Evolutionary conservation across 2,113 vertebrate species (phyloP).

Genomic region (Fulmarus glacialis): DNA sequence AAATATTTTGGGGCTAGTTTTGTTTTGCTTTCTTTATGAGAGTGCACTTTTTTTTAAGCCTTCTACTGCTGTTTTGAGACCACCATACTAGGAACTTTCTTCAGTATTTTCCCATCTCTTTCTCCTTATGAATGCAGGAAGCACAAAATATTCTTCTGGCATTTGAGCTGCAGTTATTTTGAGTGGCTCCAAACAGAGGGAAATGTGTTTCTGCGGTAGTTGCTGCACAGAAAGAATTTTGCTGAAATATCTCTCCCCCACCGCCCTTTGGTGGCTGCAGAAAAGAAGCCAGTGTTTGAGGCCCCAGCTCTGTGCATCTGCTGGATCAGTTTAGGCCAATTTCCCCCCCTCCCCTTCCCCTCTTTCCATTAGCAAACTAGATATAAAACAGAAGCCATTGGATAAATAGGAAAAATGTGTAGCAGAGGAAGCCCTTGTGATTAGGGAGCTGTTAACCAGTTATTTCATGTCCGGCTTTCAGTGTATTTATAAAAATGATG

Average conservation of each 20-base stretch:
- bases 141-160: slow-evolving; percentile 55
- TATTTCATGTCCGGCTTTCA: slow-evolving; percentile 70
- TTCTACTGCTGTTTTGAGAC: slow-evolving; percentile 19
- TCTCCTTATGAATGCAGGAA: slow-evolving; percentile 12
- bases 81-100: slow-evolving; percentile 21
- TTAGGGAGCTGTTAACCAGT: slow-evolving; percentile 73
- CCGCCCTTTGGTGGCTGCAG: slow-evolving; percentile 51
- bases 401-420: slow-evolving; percentile 74
- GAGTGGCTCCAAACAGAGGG: slow-evolving; percentile 51
- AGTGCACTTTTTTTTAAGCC: neutral
- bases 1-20: neutral
- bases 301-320: slow-evolving; percentile 62
- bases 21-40: neutral
- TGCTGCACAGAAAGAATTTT: slow-evolving; percentile 56
- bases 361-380: slow-evolving; percentile 70
- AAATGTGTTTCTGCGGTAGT: slow-evolving; percentile 64
- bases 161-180: slow-evolving; percentile 57
- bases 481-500: slow-evolving; percentile 71
- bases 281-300: slow-evolving; percentile 68
- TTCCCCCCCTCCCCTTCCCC: neutral
- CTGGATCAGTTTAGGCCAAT: slow-evolving; percentile 64
- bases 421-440: slow-evolving; percentile 69
- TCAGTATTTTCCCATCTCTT: slow-evolving; percentile 35
- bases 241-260: slow-evolving; percentile 58
- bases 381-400: slow-evolving; percentile 73